These are phyloP conservation scores for Orius insidiosus DNA, from an alignment of 1,140 invertebrate species.

Conservation along the genomic window DNA sequence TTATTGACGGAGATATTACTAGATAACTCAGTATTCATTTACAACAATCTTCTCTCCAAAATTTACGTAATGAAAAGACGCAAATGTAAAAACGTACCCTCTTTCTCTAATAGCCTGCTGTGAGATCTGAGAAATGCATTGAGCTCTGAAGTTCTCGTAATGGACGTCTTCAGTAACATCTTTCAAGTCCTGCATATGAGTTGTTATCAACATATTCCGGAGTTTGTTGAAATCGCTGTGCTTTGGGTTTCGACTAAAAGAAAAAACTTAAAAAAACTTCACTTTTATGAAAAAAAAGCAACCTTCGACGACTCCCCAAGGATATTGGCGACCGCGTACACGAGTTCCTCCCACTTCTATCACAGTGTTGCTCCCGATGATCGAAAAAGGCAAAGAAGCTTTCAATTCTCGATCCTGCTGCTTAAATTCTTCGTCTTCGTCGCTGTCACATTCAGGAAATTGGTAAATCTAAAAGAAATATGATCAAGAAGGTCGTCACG, in stretches of 20 bases:
- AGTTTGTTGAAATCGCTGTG: conserved; percentile 96
- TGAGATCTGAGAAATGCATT: conserved; percentile 77
- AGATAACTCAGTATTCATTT: too few relatives aligned
- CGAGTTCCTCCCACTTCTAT: conserved; percentile 73
- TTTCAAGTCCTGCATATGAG: conserved; percentile 90
- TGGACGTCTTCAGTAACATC: conserved; percentile 89
- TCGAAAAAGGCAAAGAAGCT: conserved; percentile 86
- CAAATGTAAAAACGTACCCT: conserved; percentile 28
- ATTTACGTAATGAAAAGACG: too few relatives aligned
- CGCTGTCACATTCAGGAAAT: conserved; percentile 89
- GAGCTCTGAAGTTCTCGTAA: conserved; percentile 88
- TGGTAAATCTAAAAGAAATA: conserved; percentile 67
- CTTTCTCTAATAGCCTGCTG: conserved; percentile 64
- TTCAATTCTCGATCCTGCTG: conserved; percentile 78
- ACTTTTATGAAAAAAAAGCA: conserved; percentile 13
- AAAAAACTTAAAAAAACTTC: conserved; percentile 4
- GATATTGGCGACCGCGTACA: conserved; percentile 83
- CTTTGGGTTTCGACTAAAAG: conserved; percentile 81
- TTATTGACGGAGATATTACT: too few relatives aligned
- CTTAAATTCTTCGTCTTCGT: conserved; percentile 86
- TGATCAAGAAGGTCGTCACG: background rate
- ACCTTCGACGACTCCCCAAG: conserved; percentile 96
- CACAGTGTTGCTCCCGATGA: conserved; percentile 89
- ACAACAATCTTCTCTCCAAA: too few relatives aligned
- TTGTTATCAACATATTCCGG: conserved; percentile 89